Conservation (phyloP, 2,113 vertebrate genomes). For the Epinephelus fuscoguttatus region DNA sequence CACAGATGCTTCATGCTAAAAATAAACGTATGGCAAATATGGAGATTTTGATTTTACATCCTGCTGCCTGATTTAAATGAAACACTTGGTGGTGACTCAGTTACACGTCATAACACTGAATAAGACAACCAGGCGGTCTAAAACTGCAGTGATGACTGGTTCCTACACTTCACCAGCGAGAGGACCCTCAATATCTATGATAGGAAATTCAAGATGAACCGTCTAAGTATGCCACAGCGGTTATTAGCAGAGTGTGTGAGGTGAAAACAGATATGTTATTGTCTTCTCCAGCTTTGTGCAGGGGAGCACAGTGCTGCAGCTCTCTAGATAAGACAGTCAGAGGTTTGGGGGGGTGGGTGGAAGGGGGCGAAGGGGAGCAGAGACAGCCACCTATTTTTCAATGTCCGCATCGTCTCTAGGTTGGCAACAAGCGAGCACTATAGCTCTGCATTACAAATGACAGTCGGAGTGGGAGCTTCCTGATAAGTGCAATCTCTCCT, state of each 20-base stretch:
- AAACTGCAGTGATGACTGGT: not conserved
- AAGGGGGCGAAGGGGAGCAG: not conserved
- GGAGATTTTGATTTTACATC: not conserved
- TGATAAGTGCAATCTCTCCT: conserved; percentile 66
- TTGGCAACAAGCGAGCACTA: conserved; percentile 32
- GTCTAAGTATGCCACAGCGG: conserved; percentile 6
- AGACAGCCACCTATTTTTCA: conserved; percentile 69
- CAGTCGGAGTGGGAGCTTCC: conserved; percentile 52
- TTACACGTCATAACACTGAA: not conserved
- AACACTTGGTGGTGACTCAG: not conserved
- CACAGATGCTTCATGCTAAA: not conserved
- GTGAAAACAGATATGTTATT: conserved; percentile 44
- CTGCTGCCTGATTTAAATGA: not conserved
- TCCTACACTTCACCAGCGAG: not conserved
- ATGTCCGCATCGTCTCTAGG: conserved; percentile 50
- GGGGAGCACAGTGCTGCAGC: conserved; percentile 33
- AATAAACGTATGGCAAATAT: not conserved
- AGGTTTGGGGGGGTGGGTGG: not conserved
- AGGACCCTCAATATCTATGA: not conserved
- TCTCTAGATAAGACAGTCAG: conserved; percentile 51
- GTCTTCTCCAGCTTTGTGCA: conserved; percentile 44
- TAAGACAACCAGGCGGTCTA: conserved; percentile 1
- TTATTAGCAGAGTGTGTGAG: conserved; percentile 32
- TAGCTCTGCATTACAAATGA: conserved; percentile 65
- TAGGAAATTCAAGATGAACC: conserved; percentile 4